These are phyloP conservation scores for Myotis daubentonii DNA, from an alignment of 2,797 vertebrate genomes.

Conservation along the genomic window DNA sequence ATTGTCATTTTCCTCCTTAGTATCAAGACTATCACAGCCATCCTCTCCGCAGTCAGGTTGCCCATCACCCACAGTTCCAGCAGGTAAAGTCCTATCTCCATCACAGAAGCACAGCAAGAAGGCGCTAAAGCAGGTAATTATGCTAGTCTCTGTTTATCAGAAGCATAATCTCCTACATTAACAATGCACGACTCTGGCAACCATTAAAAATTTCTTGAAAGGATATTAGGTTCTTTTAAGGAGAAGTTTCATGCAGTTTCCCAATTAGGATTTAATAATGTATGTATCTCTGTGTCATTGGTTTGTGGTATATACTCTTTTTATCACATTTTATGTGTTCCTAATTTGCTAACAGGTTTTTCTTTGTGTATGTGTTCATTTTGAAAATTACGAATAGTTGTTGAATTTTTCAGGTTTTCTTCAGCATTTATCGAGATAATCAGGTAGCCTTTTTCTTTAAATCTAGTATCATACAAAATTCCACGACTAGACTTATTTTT, in stretches of 20 bases:
- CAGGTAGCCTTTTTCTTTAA: constrained; percentile 51
- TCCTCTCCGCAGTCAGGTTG: constrained; percentile 94
- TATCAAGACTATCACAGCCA: constrained; percentile 93
- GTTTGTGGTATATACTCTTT: constrained; percentile 33
- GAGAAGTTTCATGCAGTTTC: constrained; percentile 1
- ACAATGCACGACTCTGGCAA: background rate
- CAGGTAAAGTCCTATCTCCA: constrained; percentile 95
- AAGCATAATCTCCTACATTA: constrained; percentile 16
- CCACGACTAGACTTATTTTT: background rate
- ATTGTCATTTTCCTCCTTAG: constrained; percentile 78
- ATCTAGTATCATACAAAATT: background rate
- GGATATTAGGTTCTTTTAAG: background rate
- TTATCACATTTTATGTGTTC: constrained; percentile 3
- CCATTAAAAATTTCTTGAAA: constrained; percentile 8
- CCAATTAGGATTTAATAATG: background rate
- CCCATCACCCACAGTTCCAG: constrained; percentile 92
- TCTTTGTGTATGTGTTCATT: background rate
- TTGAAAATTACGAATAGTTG: constrained; percentile 7
- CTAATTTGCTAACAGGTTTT: background rate
- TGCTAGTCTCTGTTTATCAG: constrained; percentile 4
- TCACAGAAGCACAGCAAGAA: constrained; percentile 99
- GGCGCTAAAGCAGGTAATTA: constrained; percentile 92
- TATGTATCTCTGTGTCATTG: background rate
- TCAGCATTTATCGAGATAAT: constrained; percentile 28
- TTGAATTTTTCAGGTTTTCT: constrained; percentile 48